Percentiles rank a stretch among this genome's conserved stretches.
These are phyloP conservation scores for Epicauta chinensis DNA, from an alignment of 1,140 invertebrate species.

Conservation along the genomic window DNA sequence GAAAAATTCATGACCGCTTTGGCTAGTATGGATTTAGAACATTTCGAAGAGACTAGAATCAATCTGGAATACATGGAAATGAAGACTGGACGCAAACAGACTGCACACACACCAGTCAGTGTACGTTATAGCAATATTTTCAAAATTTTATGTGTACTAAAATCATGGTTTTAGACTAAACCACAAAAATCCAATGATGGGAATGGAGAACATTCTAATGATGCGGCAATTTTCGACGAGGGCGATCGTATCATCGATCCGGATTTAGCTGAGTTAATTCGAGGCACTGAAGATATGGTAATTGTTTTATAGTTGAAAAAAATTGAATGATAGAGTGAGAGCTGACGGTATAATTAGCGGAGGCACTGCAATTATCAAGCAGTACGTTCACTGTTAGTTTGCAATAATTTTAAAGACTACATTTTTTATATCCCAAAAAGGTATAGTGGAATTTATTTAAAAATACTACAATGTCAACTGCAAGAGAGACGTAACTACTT, in stretches of 20 bases:
- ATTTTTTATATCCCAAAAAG: too few species aligned
- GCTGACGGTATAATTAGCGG: too few species aligned
- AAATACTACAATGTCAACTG: too few species aligned
- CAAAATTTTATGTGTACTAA: not conserved
- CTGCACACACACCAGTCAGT: conserved; percentile 3
- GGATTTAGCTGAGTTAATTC: conserved; percentile 55
- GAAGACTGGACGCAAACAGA: conserved; percentile 55
- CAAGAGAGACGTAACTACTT: too few species aligned
- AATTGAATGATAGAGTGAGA: conserved; percentile 23
- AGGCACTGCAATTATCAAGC: too few species aligned
- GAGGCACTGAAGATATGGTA: conserved; percentile 54
- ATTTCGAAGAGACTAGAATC: conserved; percentile 76
- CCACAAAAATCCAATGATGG: conserved; percentile 17
- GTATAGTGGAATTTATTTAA: too few species aligned
- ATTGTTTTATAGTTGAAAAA: conserved; percentile 24
- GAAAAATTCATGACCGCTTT: conserved; percentile 79
- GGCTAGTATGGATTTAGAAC: conserved; percentile 71
- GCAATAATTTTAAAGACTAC: too few species aligned
- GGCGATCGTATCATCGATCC: conserved; percentile 21
- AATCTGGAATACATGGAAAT: conserved; percentile 81
- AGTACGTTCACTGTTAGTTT: too few species aligned
- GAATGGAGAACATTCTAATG: too few species aligned
- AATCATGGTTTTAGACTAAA: not conserved
- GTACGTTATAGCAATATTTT: conserved; percentile 1
- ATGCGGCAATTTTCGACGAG: conserved; percentile 22